Percentiles rank a stretch among this genome's conserved stretches.
phyloP scores from a whole-genome alignment of 30 jellyfish, hydroid and myxozoan species.

The Turritopsis rubra region DNA sequence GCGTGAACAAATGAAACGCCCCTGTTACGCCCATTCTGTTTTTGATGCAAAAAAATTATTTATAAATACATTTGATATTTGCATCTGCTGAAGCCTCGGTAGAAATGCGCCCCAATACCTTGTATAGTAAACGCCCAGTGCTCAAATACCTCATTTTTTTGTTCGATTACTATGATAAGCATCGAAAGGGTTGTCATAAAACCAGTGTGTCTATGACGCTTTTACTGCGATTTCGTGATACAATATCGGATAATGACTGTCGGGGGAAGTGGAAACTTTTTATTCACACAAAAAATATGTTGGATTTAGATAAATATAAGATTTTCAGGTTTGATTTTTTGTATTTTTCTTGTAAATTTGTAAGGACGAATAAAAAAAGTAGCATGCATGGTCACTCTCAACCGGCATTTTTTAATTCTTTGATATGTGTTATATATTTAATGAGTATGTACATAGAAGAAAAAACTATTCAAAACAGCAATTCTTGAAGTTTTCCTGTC shows the following conservation, averaged over 20 bases:
- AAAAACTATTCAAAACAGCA: not conserved
- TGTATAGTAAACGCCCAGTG: no score
- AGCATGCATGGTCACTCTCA: not conserved
- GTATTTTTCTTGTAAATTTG: not conserved
- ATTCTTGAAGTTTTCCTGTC: not conserved
- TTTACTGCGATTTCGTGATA: no score
- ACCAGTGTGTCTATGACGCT: no score
- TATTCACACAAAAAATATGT: no score
- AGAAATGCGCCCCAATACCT: no score
- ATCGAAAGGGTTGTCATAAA: no score
- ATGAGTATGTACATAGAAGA: not conserved
- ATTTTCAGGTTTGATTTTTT: not conserved
- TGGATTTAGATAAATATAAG: no score
- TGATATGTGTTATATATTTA: not conserved
- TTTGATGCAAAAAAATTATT: not conserved
- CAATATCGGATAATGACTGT: no score
- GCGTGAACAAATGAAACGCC: not conserved
- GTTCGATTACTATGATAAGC: no score
- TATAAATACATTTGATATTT: not conserved
- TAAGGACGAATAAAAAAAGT: not conserved
- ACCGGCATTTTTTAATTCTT: not conserved
- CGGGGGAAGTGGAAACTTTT: no score
- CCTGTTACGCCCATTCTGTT: not conserved
- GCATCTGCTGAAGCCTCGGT: not conserved
- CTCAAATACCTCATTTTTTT: no score